Conservation (phyloP, 2,888 invertebrate species). For the Melanophora roralis region DNA sequence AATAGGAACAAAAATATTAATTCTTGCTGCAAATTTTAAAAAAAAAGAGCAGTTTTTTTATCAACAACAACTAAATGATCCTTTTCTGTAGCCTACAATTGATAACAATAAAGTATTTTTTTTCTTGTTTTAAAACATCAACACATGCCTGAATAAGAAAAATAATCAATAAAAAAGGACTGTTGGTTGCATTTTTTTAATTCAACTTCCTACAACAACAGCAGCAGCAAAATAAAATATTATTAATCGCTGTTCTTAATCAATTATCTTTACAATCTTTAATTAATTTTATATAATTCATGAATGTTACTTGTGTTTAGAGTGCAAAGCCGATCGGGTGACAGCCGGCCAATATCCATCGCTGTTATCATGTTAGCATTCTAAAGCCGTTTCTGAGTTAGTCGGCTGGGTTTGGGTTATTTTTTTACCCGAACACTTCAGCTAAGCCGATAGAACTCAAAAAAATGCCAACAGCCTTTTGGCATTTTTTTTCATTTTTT, state of each 20-base stretch:
- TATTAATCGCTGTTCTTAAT: constrained; percentile 77
- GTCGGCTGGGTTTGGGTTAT: too few relatives aligned
- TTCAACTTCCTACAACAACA: constrained; percentile 2
- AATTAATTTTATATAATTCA: constrained; percentile 76
- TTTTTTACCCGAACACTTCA: too few relatives aligned
- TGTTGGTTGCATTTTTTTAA: not conserved
- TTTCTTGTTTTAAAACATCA: constrained; percentile 27
- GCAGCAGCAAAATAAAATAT: constrained; percentile 67
- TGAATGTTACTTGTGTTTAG: constrained; percentile 24
- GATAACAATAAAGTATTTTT: constrained; percentile 9
- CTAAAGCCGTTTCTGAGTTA: too few relatives aligned
- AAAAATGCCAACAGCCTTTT: too few relatives aligned
- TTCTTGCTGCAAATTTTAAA: too few relatives aligned
- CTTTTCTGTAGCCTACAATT: not conserved
- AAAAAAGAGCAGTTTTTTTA: not conserved
- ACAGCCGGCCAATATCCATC: too few relatives aligned
- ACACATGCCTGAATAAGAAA: constrained; percentile 27
- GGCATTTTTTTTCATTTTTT: too few relatives aligned
- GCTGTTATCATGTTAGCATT: too few relatives aligned
- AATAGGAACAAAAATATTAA: too few relatives aligned
- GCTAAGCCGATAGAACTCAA: too few relatives aligned
- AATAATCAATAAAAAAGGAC: constrained; percentile 3
- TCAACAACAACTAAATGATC: not conserved
- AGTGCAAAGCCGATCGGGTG: too few relatives aligned
- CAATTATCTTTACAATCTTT: constrained; percentile 78